Percentiles rank a stretch among this genome's conserved stretches.
Evolutionary conservation across 2,888 invertebrate genomes (phyloP).

Genomic region (Apamea epomidion): DNA sequence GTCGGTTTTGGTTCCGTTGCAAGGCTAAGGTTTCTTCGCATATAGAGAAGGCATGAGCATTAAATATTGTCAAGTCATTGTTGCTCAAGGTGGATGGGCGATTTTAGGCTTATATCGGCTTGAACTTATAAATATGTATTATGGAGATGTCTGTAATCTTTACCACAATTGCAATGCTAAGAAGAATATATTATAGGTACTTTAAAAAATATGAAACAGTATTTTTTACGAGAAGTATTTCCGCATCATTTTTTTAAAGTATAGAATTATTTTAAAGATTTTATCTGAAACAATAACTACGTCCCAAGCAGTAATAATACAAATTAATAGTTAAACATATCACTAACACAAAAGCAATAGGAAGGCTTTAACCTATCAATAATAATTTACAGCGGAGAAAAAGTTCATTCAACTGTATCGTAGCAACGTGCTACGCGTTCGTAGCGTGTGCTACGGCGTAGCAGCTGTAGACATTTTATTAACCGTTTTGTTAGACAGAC

Average conservation of each 20-base stretch:
- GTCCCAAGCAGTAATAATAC: neutral
- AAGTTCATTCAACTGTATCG: slow-evolving; percentile 74
- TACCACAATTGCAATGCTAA: neutral
- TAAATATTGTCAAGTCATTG: too few species aligned
- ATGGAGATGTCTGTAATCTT: too few species aligned
- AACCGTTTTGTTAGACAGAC: slow-evolving; percentile 74
- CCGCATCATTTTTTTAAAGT: neutral
- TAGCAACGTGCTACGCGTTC: slow-evolving; percentile 73
- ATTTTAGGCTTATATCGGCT: too few species aligned
- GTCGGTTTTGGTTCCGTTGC: too few species aligned
- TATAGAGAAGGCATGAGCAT: too few species aligned
- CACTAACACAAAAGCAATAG: slow-evolving; percentile 30
- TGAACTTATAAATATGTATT: too few species aligned
- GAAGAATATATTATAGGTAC: neutral
- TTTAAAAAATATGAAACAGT: neutral
- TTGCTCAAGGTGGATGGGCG: too few species aligned
- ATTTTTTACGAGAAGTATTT: neutral
- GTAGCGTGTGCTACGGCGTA: slow-evolving; percentile 67
- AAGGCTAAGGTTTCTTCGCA: too few species aligned
- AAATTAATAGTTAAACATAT: slow-evolving; percentile 18
- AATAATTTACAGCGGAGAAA: slow-evolving; percentile 63
- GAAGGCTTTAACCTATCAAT: slow-evolving; percentile 44
- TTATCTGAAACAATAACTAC: neutral
- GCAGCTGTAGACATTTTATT: slow-evolving; percentile 78
- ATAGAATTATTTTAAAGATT: neutral